Evolutionary conservation across 2,113 vertebrate genomes (phyloP).

Genomic region (Abramis brama): DNA sequence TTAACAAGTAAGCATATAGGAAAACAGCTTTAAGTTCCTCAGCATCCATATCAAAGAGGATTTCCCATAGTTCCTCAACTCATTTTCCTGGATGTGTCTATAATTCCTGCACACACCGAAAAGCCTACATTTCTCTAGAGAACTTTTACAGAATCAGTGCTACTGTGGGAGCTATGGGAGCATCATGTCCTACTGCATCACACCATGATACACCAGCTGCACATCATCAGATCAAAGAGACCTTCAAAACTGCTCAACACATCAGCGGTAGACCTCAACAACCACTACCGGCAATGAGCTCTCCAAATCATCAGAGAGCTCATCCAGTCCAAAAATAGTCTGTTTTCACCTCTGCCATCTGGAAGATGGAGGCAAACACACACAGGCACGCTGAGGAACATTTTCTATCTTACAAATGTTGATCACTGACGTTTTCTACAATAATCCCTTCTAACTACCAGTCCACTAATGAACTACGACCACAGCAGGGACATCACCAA

Average conservation of each 20-base stretch:
- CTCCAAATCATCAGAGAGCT: slow-evolving; percentile 22
- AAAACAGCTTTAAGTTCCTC: too few relatives aligned
- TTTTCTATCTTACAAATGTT: background rate
- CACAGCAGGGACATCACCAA: background rate
- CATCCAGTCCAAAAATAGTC: slow-evolving; percentile 25
- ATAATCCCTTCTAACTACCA: too few relatives aligned
- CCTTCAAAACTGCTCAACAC: slow-evolving; percentile 27
- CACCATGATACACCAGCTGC: slow-evolving; percentile 17
- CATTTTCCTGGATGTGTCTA: background rate
- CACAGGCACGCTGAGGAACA: background rate
- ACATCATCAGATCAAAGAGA: slow-evolving; percentile 28
- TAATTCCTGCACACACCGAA: background rate
- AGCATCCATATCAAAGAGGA: background rate
- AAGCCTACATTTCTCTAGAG: background rate
- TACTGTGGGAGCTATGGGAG: background rate
- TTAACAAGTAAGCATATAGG: too few relatives aligned
- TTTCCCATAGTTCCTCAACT: background rate
- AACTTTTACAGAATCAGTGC: background rate
- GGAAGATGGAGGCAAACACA: background rate
- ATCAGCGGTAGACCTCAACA: slow-evolving; percentile 30
- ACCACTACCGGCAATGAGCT: slow-evolving; percentile 25
- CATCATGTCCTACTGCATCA: background rate
- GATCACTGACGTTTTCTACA: background rate
- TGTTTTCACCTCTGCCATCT: slow-evolving; percentile 31
- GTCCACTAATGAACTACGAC: background rate